These are phyloP conservation scores for Misgurnus anguillicaudatus DNA, from an alignment of 2,113 vertebrate genomes.

Conservation along the genomic window DNA sequence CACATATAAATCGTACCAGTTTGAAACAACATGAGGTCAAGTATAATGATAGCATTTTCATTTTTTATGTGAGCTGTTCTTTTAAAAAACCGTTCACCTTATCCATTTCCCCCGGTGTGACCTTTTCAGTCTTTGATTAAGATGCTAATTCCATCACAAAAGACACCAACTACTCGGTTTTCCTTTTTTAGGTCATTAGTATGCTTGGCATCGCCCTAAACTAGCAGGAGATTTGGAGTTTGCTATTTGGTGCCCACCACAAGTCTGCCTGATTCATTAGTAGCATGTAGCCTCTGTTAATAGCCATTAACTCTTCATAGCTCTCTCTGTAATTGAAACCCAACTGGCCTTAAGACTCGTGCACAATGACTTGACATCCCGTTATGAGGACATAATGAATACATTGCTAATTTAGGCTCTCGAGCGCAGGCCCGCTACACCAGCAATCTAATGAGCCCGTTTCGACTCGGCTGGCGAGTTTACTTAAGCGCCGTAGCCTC, in stretches of 20 bases:
- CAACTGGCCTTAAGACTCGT: slow-evolving; percentile 33
- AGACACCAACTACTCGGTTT: slow-evolving; percentile 9
- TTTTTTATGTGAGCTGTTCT: not conserved
- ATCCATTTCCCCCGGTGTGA: not conserved
- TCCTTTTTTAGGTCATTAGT: slow-evolving; percentile 17
- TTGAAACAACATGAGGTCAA: no score
- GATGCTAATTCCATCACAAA: slow-evolving; percentile 21
- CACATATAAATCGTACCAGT: no score
- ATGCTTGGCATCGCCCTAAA: not conserved
- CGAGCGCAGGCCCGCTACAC: not conserved
- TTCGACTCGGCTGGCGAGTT: not conserved
- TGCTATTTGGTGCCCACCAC: slow-evolving; percentile 22
- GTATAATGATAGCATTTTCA: no score
- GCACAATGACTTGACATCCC: slow-evolving; percentile 10
- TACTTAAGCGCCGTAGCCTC: slow-evolving; percentile 19
- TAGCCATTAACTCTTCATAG: slow-evolving; percentile 30
- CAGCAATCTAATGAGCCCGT: slow-evolving; percentile 9
- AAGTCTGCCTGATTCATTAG: slow-evolving; percentile 30
- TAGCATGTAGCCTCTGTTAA: not conserved
- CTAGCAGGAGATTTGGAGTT: slow-evolving; percentile 11
- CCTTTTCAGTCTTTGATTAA: slow-evolving; percentile 28
- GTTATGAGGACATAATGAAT: slow-evolving; percentile 30
- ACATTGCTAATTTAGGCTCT: slow-evolving; percentile 32
- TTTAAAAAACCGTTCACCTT: slow-evolving; percentile 8
- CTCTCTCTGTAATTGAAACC: slow-evolving; percentile 30